phyloP scores from a whole-genome alignment of 2,888 invertebrate genomes.

The Leptopilina myrica region DNA sequence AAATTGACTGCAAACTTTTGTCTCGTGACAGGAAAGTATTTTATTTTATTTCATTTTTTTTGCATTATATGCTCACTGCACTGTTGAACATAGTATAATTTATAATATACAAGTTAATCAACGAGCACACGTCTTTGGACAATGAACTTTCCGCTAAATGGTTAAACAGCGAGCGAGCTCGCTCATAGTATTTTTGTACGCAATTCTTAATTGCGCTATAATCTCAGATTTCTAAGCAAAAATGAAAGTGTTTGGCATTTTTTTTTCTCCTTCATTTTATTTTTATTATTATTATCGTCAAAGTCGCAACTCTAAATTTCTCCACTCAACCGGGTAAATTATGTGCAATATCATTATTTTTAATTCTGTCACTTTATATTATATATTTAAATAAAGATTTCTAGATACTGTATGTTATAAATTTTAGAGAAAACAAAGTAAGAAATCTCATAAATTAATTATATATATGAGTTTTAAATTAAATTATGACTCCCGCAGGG shows the following conservation, averaged over 20 bases:
- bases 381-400: background rate
- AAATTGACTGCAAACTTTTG: background rate
- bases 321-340: background rate
- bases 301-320: conserved; percentile 13
- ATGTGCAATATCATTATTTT: background rate
- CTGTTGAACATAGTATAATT: conserved; percentile 10
- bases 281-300: background rate
- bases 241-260: conserved; percentile 33
- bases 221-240: conserved; percentile 35
- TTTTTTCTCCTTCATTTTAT: background rate
- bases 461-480: too few relatives aligned
- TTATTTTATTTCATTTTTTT: background rate
- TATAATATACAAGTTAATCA: conserved; percentile 25
- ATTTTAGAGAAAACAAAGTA: too few relatives aligned
- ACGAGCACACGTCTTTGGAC: conserved; percentile 13
- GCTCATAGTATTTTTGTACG: conserved; percentile 1
- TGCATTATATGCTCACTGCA: background rate
- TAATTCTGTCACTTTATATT: background rate
- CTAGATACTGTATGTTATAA: too few relatives aligned
- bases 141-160: conserved; percentile 34
- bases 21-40: background rate
- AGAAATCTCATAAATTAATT: too few relatives aligned
- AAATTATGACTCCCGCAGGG: too few relatives aligned
- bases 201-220: conserved; percentile 36
- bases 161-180: background rate